Evolutionary conservation across 2,888 invertebrate genomes (phyloP).

Genomic region (Chymomyza fuscimana): DNA sequence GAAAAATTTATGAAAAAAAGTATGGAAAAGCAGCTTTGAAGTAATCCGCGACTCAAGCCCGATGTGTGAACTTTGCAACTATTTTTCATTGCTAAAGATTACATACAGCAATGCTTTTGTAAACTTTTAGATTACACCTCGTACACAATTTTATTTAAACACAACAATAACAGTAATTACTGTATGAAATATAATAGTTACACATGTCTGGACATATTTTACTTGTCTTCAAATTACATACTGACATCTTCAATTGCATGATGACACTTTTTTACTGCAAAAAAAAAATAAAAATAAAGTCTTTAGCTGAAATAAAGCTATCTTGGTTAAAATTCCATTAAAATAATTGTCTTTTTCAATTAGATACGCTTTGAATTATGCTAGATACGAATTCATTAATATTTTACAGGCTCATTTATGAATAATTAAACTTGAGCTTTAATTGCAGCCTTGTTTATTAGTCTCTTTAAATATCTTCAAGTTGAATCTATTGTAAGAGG

Average conservation of each 20-base stretch:
- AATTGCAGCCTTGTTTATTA: neutral
- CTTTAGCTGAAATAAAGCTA: neutral
- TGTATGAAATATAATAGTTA: constrained; percentile 58
- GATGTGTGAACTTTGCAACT: too few species aligned
- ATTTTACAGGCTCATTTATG: neutral
- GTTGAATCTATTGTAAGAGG: neutral
- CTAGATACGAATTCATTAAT: neutral
- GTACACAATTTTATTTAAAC: neutral
- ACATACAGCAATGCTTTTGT: too few species aligned
- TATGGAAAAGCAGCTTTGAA: too few species aligned
- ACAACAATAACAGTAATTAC: constrained; percentile 17
- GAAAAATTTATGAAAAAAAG: too few species aligned
- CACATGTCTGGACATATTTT: neutral
- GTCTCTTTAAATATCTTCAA: neutral
- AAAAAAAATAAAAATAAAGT: neutral
- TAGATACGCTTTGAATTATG: neutral
- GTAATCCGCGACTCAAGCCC: too few species aligned
- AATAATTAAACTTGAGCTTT: constrained; percentile 1
- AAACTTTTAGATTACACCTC: neutral
- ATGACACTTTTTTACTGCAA: neutral
- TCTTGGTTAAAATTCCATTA: neutral
- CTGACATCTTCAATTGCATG: neutral
- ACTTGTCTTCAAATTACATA: neutral
- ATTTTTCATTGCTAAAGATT: too few species aligned
- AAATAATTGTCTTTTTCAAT: constrained; percentile 1